A percentile compares a stretch with the other conserved stretches of the same genome.
phyloP scores from a whole-genome alignment of 2,113 vertebrate species.

The Notarius lentiginosus region DNA sequence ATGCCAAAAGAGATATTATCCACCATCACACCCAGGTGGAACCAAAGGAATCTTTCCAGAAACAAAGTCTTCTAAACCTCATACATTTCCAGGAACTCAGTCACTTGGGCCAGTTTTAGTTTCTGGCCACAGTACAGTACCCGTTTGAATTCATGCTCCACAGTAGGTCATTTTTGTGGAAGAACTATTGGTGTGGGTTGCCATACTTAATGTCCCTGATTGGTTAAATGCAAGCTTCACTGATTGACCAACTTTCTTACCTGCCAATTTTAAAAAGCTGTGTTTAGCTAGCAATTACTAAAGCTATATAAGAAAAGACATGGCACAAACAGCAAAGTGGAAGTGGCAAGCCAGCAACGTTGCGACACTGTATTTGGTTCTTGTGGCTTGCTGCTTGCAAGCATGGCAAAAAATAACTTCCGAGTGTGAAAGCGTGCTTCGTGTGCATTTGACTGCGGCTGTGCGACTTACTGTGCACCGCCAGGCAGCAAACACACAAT shows the following conservation, averaged over 20 bases:
- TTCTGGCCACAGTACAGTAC: neutral
- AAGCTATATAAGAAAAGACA: neutral
- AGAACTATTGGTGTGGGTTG: neutral
- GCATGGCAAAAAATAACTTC: neutral
- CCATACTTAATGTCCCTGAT: neutral
- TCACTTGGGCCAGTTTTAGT: neutral
- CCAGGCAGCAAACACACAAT: neutral
- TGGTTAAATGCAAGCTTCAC: neutral
- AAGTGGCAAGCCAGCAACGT: neutral
- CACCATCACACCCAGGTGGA: constrained; percentile 1
- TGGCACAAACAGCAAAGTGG: neutral
- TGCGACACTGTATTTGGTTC: neutral
- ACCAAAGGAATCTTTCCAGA: neutral
- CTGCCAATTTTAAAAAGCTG: neutral
- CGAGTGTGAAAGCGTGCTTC: neutral
- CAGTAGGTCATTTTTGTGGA: neutral
- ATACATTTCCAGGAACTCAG: constrained; percentile 8
- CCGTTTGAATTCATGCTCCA: neutral
- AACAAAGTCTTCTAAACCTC: constrained; percentile 1
- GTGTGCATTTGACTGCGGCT: neutral
- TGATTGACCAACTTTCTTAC: neutral
- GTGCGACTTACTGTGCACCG: neutral
- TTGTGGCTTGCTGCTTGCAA: neutral
- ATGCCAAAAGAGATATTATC: neutral
- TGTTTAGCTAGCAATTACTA: neutral